These are phyloP conservation scores for Nomada goodeniana DNA, from an alignment of 2,888 invertebrate genomes.

Conservation along the genomic window DNA sequence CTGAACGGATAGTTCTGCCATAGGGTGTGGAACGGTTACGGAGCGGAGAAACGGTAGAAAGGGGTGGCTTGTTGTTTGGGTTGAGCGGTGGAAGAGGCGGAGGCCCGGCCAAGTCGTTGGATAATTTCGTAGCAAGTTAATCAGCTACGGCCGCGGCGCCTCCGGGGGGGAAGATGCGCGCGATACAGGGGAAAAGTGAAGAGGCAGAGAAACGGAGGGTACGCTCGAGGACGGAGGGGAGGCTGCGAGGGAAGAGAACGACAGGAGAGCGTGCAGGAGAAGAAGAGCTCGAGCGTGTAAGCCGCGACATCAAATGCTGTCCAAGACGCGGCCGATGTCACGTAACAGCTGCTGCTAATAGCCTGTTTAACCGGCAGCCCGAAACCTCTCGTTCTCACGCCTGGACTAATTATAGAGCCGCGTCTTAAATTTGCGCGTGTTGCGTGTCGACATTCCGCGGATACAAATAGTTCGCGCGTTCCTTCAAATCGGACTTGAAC, in stretches of 20 bases:
- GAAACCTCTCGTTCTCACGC: slow-evolving; percentile 59
- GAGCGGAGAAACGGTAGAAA: slow-evolving; percentile 3
- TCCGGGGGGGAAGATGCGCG: slow-evolving; percentile 48
- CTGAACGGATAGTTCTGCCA: slow-evolving; percentile 51
- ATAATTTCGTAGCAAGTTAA: slow-evolving; percentile 78
- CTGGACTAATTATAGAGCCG: slow-evolving; percentile 57
- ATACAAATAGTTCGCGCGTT: slow-evolving; percentile 26
- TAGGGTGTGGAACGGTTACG: slow-evolving; percentile 58
- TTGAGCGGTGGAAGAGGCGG: neutral
- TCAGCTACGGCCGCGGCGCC: slow-evolving; percentile 70
- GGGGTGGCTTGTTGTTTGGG: slow-evolving; percentile 22
- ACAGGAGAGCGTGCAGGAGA: neutral
- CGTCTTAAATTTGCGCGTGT: slow-evolving; percentile 44
- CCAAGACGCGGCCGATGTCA: slow-evolving; percentile 77
- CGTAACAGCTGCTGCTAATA: slow-evolving; percentile 78
- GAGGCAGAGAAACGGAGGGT: neutral
- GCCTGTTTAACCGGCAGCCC: slow-evolving; percentile 68
- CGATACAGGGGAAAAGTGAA: slow-evolving; percentile 41
- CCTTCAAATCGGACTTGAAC: slow-evolving; percentile 14
- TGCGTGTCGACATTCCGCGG: slow-evolving; percentile 15
- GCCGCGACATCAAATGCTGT: slow-evolving; percentile 66
- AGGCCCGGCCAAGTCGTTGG: slow-evolving; percentile 31
- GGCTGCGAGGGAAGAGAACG: slow-evolving; percentile 8
- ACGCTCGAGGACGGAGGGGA: neutral
- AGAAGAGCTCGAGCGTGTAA: slow-evolving; percentile 38